A percentile compares a stretch with the other conserved stretches of the same genome.
These are phyloP conservation scores for Naso thynnoides DNA, from an alignment of 2,797 vertebrate species.

Conservation along the genomic window DNA sequence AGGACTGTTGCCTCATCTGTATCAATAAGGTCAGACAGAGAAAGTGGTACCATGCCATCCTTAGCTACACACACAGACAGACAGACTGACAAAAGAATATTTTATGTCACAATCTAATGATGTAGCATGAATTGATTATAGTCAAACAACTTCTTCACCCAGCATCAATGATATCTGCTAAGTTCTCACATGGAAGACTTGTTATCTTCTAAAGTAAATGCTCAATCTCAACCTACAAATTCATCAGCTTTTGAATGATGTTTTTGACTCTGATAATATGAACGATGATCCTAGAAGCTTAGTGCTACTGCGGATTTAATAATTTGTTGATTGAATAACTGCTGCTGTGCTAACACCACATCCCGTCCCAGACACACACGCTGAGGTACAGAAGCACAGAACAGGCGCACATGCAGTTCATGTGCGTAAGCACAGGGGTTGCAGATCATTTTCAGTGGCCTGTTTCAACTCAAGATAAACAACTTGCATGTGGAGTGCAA, in stretches of 20 bases:
- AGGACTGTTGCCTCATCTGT: no score
- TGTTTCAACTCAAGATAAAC: conserved; percentile 50
- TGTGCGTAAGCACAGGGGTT: conserved; percentile 4
- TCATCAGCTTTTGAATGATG: conserved; percentile 19
- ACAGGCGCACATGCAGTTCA: conserved; percentile 24
- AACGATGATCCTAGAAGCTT: conserved; percentile 34
- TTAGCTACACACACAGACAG: conserved; percentile 3
- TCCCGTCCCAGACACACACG: background rate
- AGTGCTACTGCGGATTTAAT: conserved; percentile 34
- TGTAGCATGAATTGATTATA: background rate
- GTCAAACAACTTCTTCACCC: background rate
- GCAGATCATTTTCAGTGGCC: conserved; percentile 16
- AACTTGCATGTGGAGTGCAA: conserved; percentile 43
- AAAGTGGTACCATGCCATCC: no score
- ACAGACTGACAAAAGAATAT: background rate
- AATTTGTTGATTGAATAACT: conserved; percentile 37
- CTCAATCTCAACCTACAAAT: background rate
- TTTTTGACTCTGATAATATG: conserved; percentile 34
- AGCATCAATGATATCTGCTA: background rate
- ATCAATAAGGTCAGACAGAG: no score
- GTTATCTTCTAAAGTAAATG: background rate
- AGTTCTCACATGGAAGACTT: conserved; percentile 7
- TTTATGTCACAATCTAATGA: background rate
- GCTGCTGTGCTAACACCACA: conserved; percentile 12
- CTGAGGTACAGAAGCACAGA: conserved; percentile 16